Base-by-base conservation (phyloP, 2,113 vertebrate species). In the Barbus barbus region DNA sequence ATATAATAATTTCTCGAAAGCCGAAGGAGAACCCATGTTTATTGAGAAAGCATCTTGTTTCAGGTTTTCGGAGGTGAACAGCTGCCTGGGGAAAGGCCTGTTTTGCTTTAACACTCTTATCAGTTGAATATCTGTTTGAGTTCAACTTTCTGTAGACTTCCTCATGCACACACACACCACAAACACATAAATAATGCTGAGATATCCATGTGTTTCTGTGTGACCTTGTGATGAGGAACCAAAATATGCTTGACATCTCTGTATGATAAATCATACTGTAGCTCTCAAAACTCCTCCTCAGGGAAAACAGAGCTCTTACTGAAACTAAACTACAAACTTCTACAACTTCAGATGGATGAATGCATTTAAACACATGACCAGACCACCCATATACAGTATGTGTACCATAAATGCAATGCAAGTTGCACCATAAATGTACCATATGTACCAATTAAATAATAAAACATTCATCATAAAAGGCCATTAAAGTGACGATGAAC, bases 81-180 rank as follows among this genome's bases (percentile, higher is more conserved):
- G 61, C 22, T 9, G 61, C 69, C 61, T 46, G 69, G 28, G 48
- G 78, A 75, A 33, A 84, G 13, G n/a, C n/a, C n/a, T n/a, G n/a
- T n/a, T n/a, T n/a, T n/a, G n/a, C n/a, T n/a, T n/a, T n/a, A n/a
- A 9, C 61, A n/a, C n/a, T n/a, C n/a, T n/a, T n/a, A n/a, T n/a
- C n/a, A n/a, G n/a, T n/a, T n/a, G n/a, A n/a, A n/a, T n/a, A n/a
- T n/a, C 18, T 73, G 38, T 81, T 63, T 81, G 51, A 11, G 41
- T 81, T 53, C 38, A 78, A 28, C 38, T 69, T 41, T 33, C 51
- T 51, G 26, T 28, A 28, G 61, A 65, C 61, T 31, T 65, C 61
- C 28, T 65, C 28, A 63, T 18, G 28, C 14, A 3, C 60, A 16
- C 61, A 61, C 58, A 11, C 71, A n/a, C n/a, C n/a, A n/a, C n/a